Evolutionary conservation across 2,113 vertebrate species (phyloP).

Genomic region (Silurus asotus): DNA sequence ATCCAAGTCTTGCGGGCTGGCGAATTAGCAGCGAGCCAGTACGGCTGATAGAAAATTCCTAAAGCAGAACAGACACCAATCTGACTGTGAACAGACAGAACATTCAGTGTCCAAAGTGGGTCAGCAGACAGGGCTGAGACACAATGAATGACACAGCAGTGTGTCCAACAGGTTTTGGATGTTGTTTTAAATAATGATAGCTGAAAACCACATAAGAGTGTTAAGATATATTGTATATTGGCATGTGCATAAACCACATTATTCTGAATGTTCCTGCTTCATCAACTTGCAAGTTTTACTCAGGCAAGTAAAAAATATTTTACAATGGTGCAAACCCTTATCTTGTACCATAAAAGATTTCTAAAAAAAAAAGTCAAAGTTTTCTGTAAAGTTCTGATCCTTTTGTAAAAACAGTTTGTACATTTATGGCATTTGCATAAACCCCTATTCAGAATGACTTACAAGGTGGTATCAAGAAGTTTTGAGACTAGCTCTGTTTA

Average conservation of each 20-base stretch:
- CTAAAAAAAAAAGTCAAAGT: background rate
- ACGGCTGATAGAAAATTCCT: background rate
- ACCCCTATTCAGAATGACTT: no score
- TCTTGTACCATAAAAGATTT: background rate
- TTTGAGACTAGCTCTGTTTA: no score
- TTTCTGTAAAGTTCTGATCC: no score
- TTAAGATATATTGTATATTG: background rate
- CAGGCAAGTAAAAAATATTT: background rate
- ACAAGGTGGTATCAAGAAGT: no score
- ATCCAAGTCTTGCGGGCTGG: background rate
- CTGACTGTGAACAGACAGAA: conserved; percentile 4
- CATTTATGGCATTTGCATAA: no score
- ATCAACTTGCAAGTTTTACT: background rate
- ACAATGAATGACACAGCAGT: background rate
- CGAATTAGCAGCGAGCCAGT: background rate
- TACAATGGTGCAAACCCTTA: background rate
- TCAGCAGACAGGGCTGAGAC: background rate
- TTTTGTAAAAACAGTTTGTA: no score
- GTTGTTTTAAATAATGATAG: background rate
- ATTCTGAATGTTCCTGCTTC: background rate
- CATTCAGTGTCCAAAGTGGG: background rate
- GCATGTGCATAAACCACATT: background rate
- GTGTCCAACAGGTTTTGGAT: background rate
- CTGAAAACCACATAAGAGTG: no score
- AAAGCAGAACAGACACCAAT: background rate